Conservation (phyloP, 2,797 vertebrate species). For the Characodon lateralis region DNA sequence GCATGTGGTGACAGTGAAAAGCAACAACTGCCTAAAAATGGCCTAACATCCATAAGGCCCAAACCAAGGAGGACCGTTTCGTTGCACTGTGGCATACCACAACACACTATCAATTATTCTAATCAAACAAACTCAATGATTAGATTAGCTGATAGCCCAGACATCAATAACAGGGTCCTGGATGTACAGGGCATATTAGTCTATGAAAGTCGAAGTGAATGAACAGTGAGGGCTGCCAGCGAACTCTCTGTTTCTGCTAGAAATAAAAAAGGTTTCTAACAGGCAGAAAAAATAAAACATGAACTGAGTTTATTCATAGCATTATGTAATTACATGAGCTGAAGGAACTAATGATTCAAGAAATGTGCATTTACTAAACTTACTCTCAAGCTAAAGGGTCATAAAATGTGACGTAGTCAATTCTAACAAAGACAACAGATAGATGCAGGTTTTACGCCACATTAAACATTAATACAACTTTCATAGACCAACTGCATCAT, state of each 20-base stretch:
- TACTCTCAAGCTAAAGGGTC: not conserved
- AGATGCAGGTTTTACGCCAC: not conserved
- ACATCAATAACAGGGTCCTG: slow-evolving; percentile 15
- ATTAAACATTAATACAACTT: not conserved
- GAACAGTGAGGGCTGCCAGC: not conserved
- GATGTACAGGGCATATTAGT: not conserved
- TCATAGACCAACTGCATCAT: not conserved
- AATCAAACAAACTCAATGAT: slow-evolving; percentile 65
- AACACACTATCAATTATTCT: slow-evolving; percentile 73
- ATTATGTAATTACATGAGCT: not conserved
- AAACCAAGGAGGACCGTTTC: too few species aligned
- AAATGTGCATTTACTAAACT: not conserved
- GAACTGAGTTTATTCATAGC: not conserved
- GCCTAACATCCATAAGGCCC: too few species aligned
- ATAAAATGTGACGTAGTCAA: not conserved
- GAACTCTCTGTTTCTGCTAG: not conserved
- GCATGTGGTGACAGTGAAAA: not conserved
- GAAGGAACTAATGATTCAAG: not conserved
- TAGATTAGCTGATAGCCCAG: slow-evolving; percentile 40
- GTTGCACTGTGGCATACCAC: slow-evolving; percentile 39
- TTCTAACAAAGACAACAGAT: not conserved
- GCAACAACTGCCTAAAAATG: not conserved
- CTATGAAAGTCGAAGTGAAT: not conserved
- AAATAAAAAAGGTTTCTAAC: not conserved
- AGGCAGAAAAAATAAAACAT: too few species aligned